Conservation (phyloP, 2,888 invertebrate species). For the Aleiodes leptofemur region DNA sequence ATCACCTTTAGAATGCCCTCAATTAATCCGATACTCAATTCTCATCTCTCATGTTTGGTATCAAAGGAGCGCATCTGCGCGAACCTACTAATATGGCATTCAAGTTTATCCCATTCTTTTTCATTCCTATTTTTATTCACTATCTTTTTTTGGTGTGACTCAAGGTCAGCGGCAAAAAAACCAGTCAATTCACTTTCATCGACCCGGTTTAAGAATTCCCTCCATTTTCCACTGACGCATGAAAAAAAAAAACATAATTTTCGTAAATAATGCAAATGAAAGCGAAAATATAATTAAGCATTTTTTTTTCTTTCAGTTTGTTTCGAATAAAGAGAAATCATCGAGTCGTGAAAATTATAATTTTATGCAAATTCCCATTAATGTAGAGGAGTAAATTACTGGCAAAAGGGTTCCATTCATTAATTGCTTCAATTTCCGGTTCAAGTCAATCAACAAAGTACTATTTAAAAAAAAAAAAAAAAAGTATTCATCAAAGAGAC, state of each 20-base stretch:
- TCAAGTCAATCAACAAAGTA: too few species aligned
- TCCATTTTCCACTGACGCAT: slow-evolving; percentile 17
- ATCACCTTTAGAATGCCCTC: neutral
- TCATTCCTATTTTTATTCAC: neutral
- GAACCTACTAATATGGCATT: slow-evolving; percentile 6
- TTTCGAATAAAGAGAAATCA: too few species aligned
- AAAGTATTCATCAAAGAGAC: too few species aligned
- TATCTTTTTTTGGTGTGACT: slow-evolving; percentile 7
- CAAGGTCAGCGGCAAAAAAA: slow-evolving; percentile 20
- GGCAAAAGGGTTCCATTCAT: too few species aligned
- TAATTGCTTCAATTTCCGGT: too few species aligned
- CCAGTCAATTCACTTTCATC: slow-evolving; percentile 29
- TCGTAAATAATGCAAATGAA: neutral
- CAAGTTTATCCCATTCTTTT: neutral
- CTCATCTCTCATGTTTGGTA: slow-evolving; percentile 1
- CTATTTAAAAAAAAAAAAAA: too few species aligned
- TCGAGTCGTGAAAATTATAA: too few species aligned
- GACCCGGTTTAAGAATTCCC: slow-evolving; percentile 23
- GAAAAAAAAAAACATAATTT: neutral
- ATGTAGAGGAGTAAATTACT: too few species aligned
- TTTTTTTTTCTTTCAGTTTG: too few species aligned
- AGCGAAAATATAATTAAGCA: neutral
- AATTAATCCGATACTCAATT: neutral
- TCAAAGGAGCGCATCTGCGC: slow-evolving; percentile 15
- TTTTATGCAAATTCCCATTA: too few species aligned